phyloP scores from a whole-genome alignment of 2,113 vertebrate genomes.

The Perca flavescens region DNA sequence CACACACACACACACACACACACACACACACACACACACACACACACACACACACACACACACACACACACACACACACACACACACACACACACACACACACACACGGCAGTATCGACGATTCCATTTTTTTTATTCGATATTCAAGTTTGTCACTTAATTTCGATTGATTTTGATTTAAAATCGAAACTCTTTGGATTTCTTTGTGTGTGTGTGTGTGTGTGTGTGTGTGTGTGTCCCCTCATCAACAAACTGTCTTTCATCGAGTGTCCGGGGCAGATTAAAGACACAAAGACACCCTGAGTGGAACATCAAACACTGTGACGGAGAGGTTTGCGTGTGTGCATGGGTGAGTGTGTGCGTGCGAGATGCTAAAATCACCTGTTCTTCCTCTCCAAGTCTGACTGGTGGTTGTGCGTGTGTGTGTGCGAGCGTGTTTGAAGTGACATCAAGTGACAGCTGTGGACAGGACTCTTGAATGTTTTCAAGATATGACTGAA shows the following conservation, averaged over 20 bases:
- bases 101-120: too few species aligned
- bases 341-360: background rate
- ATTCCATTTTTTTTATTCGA: too few species aligned
- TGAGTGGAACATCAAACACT: conserved; percentile 71
- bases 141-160: too few species aligned
- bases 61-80: too few species aligned
- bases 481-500: background rate
- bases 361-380: conserved; percentile 21
- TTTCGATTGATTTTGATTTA: too few species aligned
- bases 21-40: too few species aligned
- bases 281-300: conserved; percentile 63
- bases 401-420: background rate
- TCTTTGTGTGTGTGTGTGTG: background rate
- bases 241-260: conserved; percentile 55
- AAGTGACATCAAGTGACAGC: conserved; percentile 19
- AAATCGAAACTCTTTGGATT: too few species aligned
- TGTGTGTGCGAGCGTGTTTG: background rate
- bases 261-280: conserved; percentile 49
- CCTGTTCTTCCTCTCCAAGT: background rate
- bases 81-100: too few species aligned
- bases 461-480: conserved; percentile 21
- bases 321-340: background rate
- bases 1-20: too few species aligned
- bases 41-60: too few species aligned
- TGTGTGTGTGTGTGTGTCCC: background rate